Percentiles rank a stretch among this genome's conserved stretches.
Conservation (phyloP, 2,113 vertebrate genomes). For the Strix aluco region DNA sequence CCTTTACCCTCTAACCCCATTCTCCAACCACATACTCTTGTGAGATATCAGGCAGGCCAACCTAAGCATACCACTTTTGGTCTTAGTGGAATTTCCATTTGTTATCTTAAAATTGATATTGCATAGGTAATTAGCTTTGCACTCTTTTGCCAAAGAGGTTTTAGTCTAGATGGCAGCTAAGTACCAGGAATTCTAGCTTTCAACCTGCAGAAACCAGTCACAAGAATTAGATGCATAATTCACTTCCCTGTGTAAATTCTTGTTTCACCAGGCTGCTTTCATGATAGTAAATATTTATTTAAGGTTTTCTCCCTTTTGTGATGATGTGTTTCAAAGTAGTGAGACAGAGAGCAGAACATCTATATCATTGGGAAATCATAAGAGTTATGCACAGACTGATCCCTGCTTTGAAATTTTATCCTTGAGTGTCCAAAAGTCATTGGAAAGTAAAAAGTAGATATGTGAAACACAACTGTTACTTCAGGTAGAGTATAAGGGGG, state of each 20-base stretch:
- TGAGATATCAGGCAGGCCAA: not conserved
- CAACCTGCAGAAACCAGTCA: not conserved
- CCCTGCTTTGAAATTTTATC: not conserved
- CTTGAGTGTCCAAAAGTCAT: not conserved
- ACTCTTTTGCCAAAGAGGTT: not conserved
- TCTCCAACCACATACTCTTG: not conserved
- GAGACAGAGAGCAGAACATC: not conserved
- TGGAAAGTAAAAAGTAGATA: not conserved
- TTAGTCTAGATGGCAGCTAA: not conserved
- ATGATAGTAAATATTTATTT: not conserved
- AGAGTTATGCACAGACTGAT: not conserved
- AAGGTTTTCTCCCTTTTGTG: not conserved
- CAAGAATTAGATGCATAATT: not conserved
- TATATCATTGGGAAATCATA: not conserved
- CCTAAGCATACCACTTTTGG: not conserved
- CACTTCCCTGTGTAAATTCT: not conserved
- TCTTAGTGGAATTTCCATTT: not conserved
- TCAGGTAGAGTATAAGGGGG: not conserved
- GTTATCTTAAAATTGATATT: not conserved
- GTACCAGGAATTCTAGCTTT: not conserved
- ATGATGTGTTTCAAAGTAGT: not conserved
- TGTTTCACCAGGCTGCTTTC: not conserved
- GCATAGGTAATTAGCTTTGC: not conserved
- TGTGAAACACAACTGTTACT: not conserved
- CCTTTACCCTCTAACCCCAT: not conserved